phyloP scores from a whole-genome alignment of 2,888 invertebrate species.

The Agrotis puta region DNA sequence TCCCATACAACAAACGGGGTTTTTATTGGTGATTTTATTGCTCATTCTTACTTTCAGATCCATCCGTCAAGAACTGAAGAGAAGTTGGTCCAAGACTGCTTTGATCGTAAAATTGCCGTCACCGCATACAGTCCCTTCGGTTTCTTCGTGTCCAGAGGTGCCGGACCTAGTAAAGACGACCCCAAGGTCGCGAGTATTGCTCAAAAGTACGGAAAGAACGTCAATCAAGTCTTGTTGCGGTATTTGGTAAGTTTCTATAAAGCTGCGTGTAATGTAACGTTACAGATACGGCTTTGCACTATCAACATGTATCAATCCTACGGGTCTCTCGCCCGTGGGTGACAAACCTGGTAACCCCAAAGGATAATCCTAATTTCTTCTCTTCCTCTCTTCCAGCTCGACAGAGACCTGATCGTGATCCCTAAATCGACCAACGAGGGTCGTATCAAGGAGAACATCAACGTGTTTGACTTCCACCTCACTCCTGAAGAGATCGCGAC shows the following conservation, averaged over 20 bases:
- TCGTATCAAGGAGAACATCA: slow-evolving; percentile 89
- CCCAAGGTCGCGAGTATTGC: slow-evolving; percentile 90
- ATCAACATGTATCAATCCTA: too few relatives aligned
- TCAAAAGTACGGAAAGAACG: slow-evolving; percentile 92
- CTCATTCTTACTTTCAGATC: slow-evolving; percentile 75
- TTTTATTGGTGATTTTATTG: not conserved
- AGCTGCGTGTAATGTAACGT: too few relatives aligned
- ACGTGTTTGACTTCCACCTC: slow-evolving; percentile 91
- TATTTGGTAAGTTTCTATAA: slow-evolving; percentile 90
- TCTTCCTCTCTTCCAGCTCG: slow-evolving; percentile 79
- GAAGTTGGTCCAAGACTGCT: slow-evolving; percentile 92
- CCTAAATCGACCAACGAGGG: slow-evolving; percentile 90
- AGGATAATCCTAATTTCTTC: not conserved
- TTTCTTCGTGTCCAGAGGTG: slow-evolving; percentile 70
- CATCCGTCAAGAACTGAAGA: slow-evolving; percentile 93
- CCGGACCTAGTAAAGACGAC: slow-evolving; percentile 87
- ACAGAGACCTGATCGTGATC: slow-evolving; percentile 89
- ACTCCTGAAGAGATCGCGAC: slow-evolving; percentile 86
- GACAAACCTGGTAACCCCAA: too few relatives aligned
- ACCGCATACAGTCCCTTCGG: slow-evolving; percentile 92
- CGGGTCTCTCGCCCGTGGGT: too few relatives aligned
- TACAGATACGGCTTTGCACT: too few relatives aligned
- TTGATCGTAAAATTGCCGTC: slow-evolving; percentile 92
- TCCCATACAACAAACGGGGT: too few relatives aligned
- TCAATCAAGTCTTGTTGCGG: slow-evolving; percentile 92